Evolutionary conservation across 2,888 invertebrate species (phyloP).

Genomic region (Scaptomyza caliginosa): DNA sequence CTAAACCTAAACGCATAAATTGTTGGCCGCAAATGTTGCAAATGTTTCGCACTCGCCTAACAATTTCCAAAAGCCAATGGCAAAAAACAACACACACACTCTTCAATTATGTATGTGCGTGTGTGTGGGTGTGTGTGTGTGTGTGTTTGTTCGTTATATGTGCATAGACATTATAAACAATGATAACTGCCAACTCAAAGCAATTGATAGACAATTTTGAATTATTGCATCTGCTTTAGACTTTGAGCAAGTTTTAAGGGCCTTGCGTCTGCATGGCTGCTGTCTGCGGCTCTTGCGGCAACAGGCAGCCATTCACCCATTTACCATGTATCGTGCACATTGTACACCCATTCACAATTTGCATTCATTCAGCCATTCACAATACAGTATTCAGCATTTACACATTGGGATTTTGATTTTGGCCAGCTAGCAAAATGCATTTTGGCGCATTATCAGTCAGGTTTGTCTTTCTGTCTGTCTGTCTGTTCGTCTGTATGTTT

Average conservation of each 20-base stretch:
- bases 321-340: background rate
- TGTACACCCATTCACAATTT: background rate
- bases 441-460: slow-evolving; percentile 45
- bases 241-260: slow-evolving; percentile 35
- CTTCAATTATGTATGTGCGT: background rate
- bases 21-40: slow-evolving; percentile 17
- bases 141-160: background rate
- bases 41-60: slow-evolving; percentile 9
- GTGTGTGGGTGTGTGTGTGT: background rate
- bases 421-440: slow-evolving; percentile 35
- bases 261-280: slow-evolving; percentile 29
- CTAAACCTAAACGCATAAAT: slow-evolving; percentile 22
- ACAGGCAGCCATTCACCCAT: slow-evolving; percentile 4
- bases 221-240: slow-evolving; percentile 22
- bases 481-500: background rate
- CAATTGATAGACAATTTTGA: slow-evolving; percentile 40
- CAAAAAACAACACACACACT: background rate
- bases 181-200: slow-evolving; percentile 30
- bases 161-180: slow-evolving; percentile 13
- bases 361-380: slow-evolving; percentile 1
- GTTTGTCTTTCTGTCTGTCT: background rate
- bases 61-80: slow-evolving; percentile 15
- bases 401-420: slow-evolving; percentile 27
- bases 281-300: slow-evolving; percentile 49
- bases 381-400: slow-evolving; percentile 21